These are phyloP conservation scores for Montipora capricornis DNA, from an alignment of 64 coral and sea anemone genomes.

Conservation along the genomic window DNA sequence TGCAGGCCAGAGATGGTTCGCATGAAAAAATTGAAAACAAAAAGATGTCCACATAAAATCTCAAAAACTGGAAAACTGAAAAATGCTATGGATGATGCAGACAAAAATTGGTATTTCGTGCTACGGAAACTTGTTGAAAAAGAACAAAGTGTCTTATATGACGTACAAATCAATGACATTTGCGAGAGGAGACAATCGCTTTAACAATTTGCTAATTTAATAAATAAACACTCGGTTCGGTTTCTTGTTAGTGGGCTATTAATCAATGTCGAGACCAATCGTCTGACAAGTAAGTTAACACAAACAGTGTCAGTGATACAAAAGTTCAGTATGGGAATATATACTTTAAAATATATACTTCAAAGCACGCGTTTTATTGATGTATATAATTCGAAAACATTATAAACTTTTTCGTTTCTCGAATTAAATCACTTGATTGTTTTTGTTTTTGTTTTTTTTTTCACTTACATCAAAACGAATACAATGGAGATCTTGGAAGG, in stretches of 20 bases:
- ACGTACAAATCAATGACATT: not conserved
- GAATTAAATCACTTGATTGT: not conserved
- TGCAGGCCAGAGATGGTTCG: too few relatives aligned
- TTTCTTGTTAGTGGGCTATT: slow-evolving; percentile 60
- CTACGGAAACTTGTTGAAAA: not conserved
- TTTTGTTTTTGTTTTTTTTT: not conserved
- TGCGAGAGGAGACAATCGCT: not conserved
- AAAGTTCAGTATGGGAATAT: too few relatives aligned
- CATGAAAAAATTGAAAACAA: too few relatives aligned
- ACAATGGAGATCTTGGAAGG: too few relatives aligned
- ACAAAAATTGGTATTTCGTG: not conserved
- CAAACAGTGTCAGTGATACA: not conserved
- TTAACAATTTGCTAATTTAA: slow-evolving; percentile 63
- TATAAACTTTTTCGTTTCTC: not conserved
- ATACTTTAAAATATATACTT: not conserved
- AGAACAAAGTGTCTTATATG: not conserved
- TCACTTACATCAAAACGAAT: too few relatives aligned
- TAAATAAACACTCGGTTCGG: slow-evolving; percentile 25
- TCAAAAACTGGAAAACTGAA: not conserved
- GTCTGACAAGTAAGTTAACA: slow-evolving; percentile 3
- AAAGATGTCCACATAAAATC: not conserved
- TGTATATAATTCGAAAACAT: not conserved
- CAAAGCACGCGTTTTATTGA: not conserved
- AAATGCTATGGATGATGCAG: not conserved
- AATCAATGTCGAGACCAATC: slow-evolving; percentile 47